Evolutionary conservation across 1,140 invertebrate genomes (phyloP).

Genomic region (Centruroides sculpturatus): DNA sequence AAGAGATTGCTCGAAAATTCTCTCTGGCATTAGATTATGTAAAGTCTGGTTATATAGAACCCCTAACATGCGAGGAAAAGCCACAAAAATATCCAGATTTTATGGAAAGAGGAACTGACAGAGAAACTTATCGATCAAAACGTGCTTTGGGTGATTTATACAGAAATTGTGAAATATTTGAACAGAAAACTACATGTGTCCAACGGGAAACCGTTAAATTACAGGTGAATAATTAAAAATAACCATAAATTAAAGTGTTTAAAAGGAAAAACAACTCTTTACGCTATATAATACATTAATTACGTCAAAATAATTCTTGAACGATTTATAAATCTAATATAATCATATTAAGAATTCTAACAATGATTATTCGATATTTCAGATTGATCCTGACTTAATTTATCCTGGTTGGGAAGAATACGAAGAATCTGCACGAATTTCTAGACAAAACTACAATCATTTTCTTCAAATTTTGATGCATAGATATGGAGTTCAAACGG

Average conservation of each 20-base stretch:
- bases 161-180: slow-evolving; percentile 2
- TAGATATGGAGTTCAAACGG: slow-evolving; percentile 9
- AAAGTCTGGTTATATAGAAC: slow-evolving; percentile 18
- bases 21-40: slow-evolving; percentile 22
- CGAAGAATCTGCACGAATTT: slow-evolving; percentile 4
- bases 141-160: slow-evolving; percentile 13
- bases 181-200: background rate
- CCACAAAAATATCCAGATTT: slow-evolving; percentile 20
- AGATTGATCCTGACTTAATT: slow-evolving; percentile 9
- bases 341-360: background rate
- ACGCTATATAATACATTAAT: too few species aligned
- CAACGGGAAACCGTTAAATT: too few species aligned
- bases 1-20: slow-evolving; percentile 20
- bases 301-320: too few species aligned
- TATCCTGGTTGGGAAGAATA: slow-evolving; percentile 16
- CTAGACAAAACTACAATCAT: slow-evolving; percentile 3
- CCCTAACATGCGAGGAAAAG: slow-evolving; percentile 6
- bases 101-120: slow-evolving; percentile 18
- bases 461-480: slow-evolving; percentile 1
- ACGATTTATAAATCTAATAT: too few species aligned
- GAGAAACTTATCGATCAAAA: slow-evolving; percentile 11
- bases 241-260: too few species aligned
- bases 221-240: too few species aligned
- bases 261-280: too few species aligned
- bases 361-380: background rate